Conservation (phyloP, 2,113 vertebrate species). For the Alces alces region DNA sequence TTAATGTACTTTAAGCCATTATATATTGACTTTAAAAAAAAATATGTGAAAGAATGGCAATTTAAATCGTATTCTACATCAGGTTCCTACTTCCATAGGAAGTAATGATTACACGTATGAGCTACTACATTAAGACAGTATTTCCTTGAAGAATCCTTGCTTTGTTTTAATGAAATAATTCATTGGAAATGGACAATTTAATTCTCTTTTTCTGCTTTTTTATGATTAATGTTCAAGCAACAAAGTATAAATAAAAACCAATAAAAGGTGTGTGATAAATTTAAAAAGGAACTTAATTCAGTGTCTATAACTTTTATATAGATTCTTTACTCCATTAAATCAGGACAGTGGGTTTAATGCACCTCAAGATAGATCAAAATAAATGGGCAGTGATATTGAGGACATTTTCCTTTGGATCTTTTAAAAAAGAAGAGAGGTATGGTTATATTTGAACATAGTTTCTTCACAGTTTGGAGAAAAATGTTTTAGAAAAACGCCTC, state of each 20-base stretch:
- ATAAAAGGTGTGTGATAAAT: neutral
- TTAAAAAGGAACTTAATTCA: neutral
- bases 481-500: neutral
- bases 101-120: neutral
- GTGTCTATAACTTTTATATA: neutral
- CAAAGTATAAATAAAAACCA: neutral
- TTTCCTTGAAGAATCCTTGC: neutral
- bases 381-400: neutral
- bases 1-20: neutral
- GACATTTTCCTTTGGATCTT: neutral
- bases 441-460: neutral
- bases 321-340: neutral
- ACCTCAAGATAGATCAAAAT: neutral
- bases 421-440: neutral
- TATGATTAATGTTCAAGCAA: neutral
- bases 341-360: neutral
- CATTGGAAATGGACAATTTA: neutral
- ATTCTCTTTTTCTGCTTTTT: neutral
- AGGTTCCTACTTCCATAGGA: neutral
- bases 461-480: neutral
- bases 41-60: neutral
- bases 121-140: neutral
- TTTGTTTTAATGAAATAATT: neutral
- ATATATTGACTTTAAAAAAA: neutral
- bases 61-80: neutral